Conservation (phyloP, 2,888 invertebrate species). For the Cephonodes hylas region DNA sequence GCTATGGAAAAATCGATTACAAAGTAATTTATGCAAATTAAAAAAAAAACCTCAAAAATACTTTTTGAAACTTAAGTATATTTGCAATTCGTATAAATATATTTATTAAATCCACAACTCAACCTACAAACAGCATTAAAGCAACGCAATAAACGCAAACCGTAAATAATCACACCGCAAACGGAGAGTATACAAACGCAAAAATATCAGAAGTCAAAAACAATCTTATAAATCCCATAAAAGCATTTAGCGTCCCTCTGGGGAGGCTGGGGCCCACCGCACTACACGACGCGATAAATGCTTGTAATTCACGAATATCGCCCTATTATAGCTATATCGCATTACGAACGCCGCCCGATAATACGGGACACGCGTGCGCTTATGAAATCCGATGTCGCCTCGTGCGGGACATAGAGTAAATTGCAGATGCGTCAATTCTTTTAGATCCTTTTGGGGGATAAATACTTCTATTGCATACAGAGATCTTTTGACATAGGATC, state of each 20-base stretch:
- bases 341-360: constrained; percentile 63
- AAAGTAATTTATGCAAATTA: too few species aligned
- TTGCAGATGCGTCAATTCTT: background rate
- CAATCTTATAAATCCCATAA: constrained; percentile 63
- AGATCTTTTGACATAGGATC: too few species aligned
- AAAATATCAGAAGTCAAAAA: constrained; percentile 22
- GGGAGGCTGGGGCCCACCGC: constrained; percentile 44
- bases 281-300: constrained; percentile 67
- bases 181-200: background rate
- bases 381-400: constrained; percentile 64
- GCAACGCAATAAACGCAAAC: background rate
- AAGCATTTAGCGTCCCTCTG: constrained; percentile 50
- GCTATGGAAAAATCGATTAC: too few species aligned
- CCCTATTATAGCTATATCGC: constrained; percentile 39
- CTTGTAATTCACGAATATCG: constrained; percentile 75
- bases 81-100: background rate
- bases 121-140: background rate
- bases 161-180: background rate
- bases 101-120: background rate
- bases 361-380: constrained; percentile 73
- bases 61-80: too few species aligned
- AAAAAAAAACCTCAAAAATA: too few species aligned
- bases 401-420: constrained; percentile 7
- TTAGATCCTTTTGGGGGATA: background rate
- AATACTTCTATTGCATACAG: too few species aligned